Percentiles rank a stretch among this genome's conserved stretches.
Evolutionary conservation across 2,113 vertebrate species (phyloP).

Genomic region (Gobius niger): DNA sequence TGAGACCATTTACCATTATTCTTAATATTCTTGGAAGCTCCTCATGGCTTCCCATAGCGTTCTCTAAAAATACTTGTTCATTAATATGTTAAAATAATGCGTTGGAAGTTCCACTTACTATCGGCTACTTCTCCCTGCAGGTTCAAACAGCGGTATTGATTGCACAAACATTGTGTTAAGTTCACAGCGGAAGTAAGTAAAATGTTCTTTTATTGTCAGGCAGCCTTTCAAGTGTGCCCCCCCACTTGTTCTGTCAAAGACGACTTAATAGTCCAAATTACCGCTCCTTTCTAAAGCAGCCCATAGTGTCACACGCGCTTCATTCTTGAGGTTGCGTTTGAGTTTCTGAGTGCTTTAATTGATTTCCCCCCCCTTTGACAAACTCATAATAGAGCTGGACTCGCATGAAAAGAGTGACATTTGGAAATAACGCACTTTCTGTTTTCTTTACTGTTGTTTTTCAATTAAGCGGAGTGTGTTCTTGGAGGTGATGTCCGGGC

Average conservation of each 20-base stretch:
- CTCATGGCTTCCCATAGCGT: no score
- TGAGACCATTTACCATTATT: no score
- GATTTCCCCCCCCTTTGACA: slow-evolving; percentile 65
- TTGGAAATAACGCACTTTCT: slow-evolving; percentile 49
- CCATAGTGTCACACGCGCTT: slow-evolving; percentile 14
- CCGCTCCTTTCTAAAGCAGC: slow-evolving; percentile 40
- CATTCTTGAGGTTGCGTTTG: slow-evolving; percentile 21
- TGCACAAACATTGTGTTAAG: slow-evolving; percentile 26
- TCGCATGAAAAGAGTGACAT: slow-evolving; percentile 57
- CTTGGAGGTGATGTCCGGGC: slow-evolving; percentile 33
- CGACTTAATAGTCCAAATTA: slow-evolving; percentile 64
- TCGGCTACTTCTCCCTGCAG: slow-evolving; percentile 5
- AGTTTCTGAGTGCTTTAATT: slow-evolving; percentile 38
- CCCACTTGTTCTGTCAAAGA: slow-evolving; percentile 42
- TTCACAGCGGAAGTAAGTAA: slow-evolving; percentile 20
- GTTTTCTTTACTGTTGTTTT: slow-evolving; percentile 58
- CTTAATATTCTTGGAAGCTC: no score
- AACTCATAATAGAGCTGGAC: slow-evolving; percentile 44
- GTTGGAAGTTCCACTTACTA: background rate
- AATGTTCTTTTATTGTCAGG: slow-evolving; percentile 43
- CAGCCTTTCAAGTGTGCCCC: slow-evolving; percentile 51
- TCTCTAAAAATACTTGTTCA: no score
- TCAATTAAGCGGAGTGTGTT: slow-evolving; percentile 64
- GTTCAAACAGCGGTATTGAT: slow-evolving; percentile 40
- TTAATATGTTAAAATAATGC: background rate